phyloP scores from a whole-genome alignment of 2,113 vertebrate genomes.

The Stictonetta naevosa region DNA sequence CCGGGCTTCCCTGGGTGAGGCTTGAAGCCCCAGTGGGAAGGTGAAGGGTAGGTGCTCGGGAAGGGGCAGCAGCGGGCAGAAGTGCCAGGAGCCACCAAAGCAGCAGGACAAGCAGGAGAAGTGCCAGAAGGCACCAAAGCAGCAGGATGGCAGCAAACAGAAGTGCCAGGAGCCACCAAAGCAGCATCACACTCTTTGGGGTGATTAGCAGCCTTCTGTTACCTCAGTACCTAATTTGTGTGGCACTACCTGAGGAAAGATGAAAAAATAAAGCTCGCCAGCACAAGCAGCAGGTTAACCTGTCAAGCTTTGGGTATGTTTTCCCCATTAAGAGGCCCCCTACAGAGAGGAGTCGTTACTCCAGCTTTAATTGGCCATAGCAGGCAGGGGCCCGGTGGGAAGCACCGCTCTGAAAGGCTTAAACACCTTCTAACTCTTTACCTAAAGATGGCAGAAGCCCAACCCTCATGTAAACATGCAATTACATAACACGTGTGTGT shows the following conservation, averaged over 20 bases:
- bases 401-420: not conserved
- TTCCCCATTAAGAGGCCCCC: not conserved
- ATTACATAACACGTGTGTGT: not conserved
- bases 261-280: not conserved
- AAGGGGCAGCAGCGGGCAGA: not conserved
- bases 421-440: not conserved
- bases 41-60: not conserved
- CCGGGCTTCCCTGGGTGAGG: fast-evolving
- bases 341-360: not conserved
- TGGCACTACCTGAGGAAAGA: not conserved
- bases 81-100: too few species aligned
- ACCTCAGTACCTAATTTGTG: not conserved
- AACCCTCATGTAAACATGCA: not conserved
- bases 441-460: not conserved
- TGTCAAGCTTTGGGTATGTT: not conserved
- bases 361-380: not conserved
- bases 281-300: not conserved
- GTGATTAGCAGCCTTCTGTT: not conserved
- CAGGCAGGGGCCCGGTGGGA: not conserved
- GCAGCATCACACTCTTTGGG: not conserved
- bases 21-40: not conserved
- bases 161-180: not conserved
- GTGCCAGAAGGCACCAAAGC: too few species aligned
- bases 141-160: not conserved
- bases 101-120: not conserved